Evolutionary conservation across 2,888 invertebrate genomes (phyloP), one percentile per base, ranked within the genome.

Genomic region (Cosmorhoe ocellata): DNA sequence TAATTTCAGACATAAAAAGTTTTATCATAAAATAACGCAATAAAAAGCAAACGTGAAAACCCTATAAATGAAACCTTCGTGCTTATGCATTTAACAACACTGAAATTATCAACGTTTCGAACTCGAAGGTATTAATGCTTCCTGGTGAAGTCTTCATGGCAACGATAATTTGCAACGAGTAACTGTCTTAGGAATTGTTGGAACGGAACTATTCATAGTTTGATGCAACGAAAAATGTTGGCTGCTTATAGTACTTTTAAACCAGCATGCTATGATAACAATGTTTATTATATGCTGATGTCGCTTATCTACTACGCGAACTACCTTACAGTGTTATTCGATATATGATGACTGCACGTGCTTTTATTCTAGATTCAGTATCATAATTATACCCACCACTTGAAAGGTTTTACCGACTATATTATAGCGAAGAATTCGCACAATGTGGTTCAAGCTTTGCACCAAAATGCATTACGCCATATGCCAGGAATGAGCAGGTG

Each of bases 401-500:
- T 70, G 60, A 64, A 66, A 63, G 66, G 67, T 63, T 70, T 66
- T 54, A 56, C 45, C 49, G 56, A 58, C 43, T 45, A 48, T 63
- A 61, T 47, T 63, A 12, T 56, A 58, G 51, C 49, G 50, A 56
- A 58, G 50, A 36, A 51, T 54, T 52, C 65, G 50, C 57, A 67
- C 66, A 75, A 79, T 79, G 80, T 74, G 66, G 76, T 76, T 64
- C 71, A 81, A 80, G 75, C 79, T 71, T 69, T 76, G 75, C 73
- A 69, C 71, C 74, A 58, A 79, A 81, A 71, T 78, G 70, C 74
- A 79, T 84, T 81, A 81, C 84, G 81, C 77, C 87, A 88, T 83
- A 73, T 85, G 84, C 74, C 74, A 71, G 71, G 76, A 78, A 78
- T 73, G 74, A 64, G 78, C 88, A 88, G 88, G 86, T 86, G 88